Evolutionary conservation across 1,140 invertebrate species (phyloP).

Genomic region (Ericerus pela): DNA sequence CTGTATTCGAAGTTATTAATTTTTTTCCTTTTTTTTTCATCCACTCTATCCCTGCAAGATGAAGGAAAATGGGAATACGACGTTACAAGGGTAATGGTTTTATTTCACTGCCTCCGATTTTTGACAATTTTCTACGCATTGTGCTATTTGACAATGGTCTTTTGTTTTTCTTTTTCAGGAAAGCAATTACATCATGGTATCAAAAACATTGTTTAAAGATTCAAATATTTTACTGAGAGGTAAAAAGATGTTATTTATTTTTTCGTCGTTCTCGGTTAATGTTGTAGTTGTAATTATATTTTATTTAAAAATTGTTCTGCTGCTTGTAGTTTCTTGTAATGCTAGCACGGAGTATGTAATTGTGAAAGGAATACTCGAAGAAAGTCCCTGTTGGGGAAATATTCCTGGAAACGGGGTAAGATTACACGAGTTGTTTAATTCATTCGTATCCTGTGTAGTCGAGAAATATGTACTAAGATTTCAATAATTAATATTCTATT

Average conservation of each 20-base stretch:
- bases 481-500: too few relatives aligned
- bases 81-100: not conserved
- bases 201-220: not conserved
- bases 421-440: too few relatives aligned
- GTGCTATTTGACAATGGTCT: not conserved
- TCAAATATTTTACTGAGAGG: not conserved
- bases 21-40: not conserved
- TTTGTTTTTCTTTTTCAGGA: not conserved
- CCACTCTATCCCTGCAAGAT: not conserved
- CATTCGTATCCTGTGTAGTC: too few relatives aligned
- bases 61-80: not conserved
- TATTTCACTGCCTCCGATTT: not conserved
- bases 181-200: not conserved
- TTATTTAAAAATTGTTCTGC: too few relatives aligned
- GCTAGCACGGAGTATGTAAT: not conserved
- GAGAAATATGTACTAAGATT: too few relatives aligned
- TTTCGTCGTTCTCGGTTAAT: not conserved
- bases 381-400: not conserved
- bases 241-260: not conserved
- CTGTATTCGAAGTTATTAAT: too few relatives aligned
- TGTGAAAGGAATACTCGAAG: not conserved
- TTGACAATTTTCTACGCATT: not conserved
- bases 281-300: not conserved
- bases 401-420: not conserved
- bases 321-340: too few relatives aligned